phyloP scores from a whole-genome alignment of 2,113 vertebrate genomes.

The Tangachromis dhanisi region DNA sequence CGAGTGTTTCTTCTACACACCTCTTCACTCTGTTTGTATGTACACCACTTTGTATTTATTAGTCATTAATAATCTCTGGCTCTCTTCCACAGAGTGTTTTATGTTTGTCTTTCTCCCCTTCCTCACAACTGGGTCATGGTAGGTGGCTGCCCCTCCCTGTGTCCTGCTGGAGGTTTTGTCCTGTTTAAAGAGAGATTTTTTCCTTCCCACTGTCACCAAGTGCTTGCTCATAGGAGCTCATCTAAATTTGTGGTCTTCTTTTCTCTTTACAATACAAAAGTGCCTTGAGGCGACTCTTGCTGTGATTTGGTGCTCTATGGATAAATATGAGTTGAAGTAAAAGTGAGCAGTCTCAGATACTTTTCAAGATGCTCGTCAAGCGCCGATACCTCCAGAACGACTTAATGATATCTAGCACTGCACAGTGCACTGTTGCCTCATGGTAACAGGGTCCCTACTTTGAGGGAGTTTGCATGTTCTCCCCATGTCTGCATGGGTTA shows the following conservation, averaged over 20 bases:
- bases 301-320: background rate
- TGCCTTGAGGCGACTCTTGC: background rate
- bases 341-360: background rate
- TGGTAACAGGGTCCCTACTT: background rate
- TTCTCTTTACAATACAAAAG: background rate
- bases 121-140: background rate
- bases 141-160: background rate
- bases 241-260: background rate
- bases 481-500: background rate
- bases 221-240: background rate
- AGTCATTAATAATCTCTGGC: background rate
- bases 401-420: background rate
- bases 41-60: background rate
- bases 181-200: background rate
- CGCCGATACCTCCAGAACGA: accelerated
- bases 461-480: background rate
- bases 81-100: background rate
- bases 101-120: background rate
- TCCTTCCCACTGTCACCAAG: background rate
- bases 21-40: background rate
- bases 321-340: background rate
- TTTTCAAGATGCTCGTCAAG: background rate
- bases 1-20: background rate
- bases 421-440: background rate
- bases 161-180: background rate